Base-by-base conservation (phyloP, 2,888 invertebrate genomes). In the Bellardia pandia region DNA sequence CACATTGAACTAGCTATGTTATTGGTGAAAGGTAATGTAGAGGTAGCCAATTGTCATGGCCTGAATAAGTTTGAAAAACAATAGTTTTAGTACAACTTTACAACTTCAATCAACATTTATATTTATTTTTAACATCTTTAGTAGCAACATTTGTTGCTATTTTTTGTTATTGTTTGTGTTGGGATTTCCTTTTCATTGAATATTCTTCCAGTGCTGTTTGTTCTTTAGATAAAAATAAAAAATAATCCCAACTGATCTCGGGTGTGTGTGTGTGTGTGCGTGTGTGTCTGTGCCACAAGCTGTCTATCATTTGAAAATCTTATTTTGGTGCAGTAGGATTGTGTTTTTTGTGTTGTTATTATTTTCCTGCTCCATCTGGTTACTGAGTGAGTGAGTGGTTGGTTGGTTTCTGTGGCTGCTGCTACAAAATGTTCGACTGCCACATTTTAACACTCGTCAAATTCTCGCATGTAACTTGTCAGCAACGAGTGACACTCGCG, bases 391-490 rank as follows among this genome's bases (percentile, higher is more conserved):
- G 23, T 79, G 80, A 64, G 64, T 80, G 72, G 37, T 48, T 68
- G 76, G 62, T 56, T 51, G 51, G 58, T 78, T 82, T 83, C 69
- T 83, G 82, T 76, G 82, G 82, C 86, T 85, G 81, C 83, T 74
- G 78, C 88, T 83, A 82, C 88, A 89, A 86, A 89, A 85, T 87
- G 87, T 87, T 87, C 87, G 78, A 85, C 87, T 87, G 85, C 87
- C 87, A 85, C 87, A 87, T 81, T 85, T 81, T 89, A 90, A 88
- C 90, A 92, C 92, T 92, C 92, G 92, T 93, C 93, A 92, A 92
- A 92, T 91, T 91, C 91, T 92, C 91, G 91, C 92, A 92, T 93
- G 92, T 92, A 91, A 91, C 90, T 91, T 93, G 93, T 93, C 93
- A 92, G 90, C 91, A 89, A 90, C 88, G 89, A 91, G 91, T 91